Evolutionary conservation across 2,888 invertebrate genomes (phyloP), one percentile per base, ranked within the genome.

Genomic region (Chloroclysta siterata): DNA sequence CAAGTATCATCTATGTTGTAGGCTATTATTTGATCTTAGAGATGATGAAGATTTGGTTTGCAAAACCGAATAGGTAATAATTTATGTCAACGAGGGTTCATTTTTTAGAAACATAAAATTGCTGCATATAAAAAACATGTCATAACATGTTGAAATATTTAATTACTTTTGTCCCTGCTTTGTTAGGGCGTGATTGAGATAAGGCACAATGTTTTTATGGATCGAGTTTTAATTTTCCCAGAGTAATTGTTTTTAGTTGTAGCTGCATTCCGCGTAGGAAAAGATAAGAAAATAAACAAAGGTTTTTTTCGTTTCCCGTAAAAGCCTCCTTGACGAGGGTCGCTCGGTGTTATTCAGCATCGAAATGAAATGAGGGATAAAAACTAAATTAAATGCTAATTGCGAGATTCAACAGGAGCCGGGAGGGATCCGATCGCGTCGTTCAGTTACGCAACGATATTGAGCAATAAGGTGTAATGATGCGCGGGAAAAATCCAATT

Each of bases 301-400:
- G 82, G 79, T 82, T 81, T 77, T 46, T 71, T 77, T 87, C 86
- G 85, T 85, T 85, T 82, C 78, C 79, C 79, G 76, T 79, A 79
- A 85, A 86, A 88, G 83, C 85, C 83, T 80, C 79, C 79, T 80
- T 87, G 88, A 88, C 86, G 85, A 88, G 88, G 88, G 88, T 87
- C 82, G 81, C 80, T 82, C 79, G 78, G 73, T 82, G 81, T 83
- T 86, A 84, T 83, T 85, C 84, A 81, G 82, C 84, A 84, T 84
- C 80, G 83, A 85, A 87, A 87, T 84, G 84, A 84, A 87, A 87
- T 85, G 84, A 84, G 83, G 86, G 85, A 87, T 88, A 88, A 88
- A 85, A 87, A 88, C 85, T 87, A 85, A 88, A 88, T 87, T 87
- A 87, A 87, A 88, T 87, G 88, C 86, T 88, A 88, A 88, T 88